Evolutionary conservation across 2,888 invertebrate species (phyloP).

Genomic region (Agriopis marginaria): DNA sequence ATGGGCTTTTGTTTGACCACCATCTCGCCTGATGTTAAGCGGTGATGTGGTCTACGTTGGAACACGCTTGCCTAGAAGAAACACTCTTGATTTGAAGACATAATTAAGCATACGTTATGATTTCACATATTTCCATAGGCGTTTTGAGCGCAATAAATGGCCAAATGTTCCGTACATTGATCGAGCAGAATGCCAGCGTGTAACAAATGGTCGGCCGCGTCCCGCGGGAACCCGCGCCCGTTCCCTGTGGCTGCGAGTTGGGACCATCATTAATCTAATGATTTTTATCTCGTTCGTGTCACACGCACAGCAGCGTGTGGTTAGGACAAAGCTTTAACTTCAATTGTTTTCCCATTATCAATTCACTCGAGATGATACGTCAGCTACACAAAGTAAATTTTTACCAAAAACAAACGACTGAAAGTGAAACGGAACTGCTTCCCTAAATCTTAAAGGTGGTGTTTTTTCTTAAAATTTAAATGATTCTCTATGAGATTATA

Average conservation of each 20-base stretch:
- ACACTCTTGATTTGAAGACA: no score
- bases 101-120: conserved; percentile 3
- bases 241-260: conserved; percentile 38
- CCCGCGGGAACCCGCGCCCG: conserved; percentile 55
- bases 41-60: no score
- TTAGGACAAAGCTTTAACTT: conserved; percentile 37
- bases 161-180: conserved; percentile 42
- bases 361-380: not conserved
- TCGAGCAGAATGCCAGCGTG: conserved; percentile 44
- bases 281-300: conserved; percentile 46
- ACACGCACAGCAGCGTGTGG: conserved; percentile 37
- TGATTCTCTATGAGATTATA: no score
- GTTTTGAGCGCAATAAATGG: conserved; percentile 32
- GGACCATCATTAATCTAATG: conserved; percentile 67
- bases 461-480: no score
- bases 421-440: no score
- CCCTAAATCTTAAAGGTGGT: no score
- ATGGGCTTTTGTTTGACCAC: no score
- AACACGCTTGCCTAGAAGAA: no score
- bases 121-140: conserved; percentile 26
- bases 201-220: conserved; percentile 67
- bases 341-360: conserved; percentile 10
- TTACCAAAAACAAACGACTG: no score
- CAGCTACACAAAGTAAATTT: no score
- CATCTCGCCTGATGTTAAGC: no score